Evolutionary conservation across 2,888 invertebrate species (phyloP).

Genomic region (Trichopria drosophilae): DNA sequence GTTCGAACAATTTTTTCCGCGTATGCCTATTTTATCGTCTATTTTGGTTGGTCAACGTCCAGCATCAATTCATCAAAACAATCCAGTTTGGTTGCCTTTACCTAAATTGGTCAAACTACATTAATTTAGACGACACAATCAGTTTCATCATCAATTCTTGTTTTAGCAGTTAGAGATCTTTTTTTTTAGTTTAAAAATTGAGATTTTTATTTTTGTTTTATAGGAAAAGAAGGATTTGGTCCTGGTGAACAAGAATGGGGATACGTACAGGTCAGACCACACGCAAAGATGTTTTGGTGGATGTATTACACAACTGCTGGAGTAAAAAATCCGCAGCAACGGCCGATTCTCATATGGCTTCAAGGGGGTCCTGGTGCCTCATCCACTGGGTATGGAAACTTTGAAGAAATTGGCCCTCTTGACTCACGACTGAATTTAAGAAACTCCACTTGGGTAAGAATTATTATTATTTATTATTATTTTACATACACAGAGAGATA

Average conservation of each 20-base stretch:
- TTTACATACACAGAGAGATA: not conserved
- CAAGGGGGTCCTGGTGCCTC: conserved; percentile 87
- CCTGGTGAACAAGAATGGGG: conserved; percentile 73
- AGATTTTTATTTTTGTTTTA: too few species aligned
- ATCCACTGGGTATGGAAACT: conserved; percentile 83
- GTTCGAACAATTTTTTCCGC: too few species aligned
- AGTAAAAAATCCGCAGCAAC: too few species aligned
- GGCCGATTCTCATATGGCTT: conserved; percentile 84
- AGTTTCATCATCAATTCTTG: too few species aligned
- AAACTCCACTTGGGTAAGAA: conserved; percentile 73
- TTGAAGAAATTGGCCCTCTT: conserved; percentile 79
- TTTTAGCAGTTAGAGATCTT: too few species aligned
- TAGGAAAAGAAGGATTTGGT: conserved; percentile 60
- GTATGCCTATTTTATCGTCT: too few species aligned
- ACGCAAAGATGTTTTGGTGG: conserved; percentile 88
- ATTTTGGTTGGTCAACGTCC: too few species aligned
- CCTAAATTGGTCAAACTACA: too few species aligned
- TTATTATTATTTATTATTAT: not conserved
- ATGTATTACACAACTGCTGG: conserved; percentile 74
- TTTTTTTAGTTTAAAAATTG: too few species aligned
- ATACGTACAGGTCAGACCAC: conserved; percentile 71
- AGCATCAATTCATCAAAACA: too few species aligned
- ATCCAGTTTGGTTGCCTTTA: too few species aligned
- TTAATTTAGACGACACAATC: too few species aligned
- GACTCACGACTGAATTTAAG: conserved; percentile 70